Evolutionary conservation across 2,113 vertebrate species (phyloP), one percentile per base, ranked within the genome.

Genomic region (Fregata magnificens): DNA sequence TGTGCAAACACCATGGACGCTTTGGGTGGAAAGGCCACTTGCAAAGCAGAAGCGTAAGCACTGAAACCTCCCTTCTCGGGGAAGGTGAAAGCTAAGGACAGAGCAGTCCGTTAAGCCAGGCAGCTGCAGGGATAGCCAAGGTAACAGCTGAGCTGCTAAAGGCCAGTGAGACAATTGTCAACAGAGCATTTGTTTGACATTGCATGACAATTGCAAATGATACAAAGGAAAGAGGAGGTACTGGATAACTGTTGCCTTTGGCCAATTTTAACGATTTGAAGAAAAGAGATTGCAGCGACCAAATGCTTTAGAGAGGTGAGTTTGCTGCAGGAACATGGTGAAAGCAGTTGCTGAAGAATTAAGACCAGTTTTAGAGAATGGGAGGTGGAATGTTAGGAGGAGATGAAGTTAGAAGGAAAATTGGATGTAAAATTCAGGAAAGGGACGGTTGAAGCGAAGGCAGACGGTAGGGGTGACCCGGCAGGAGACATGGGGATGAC

Each of bases 401-500:
- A 85, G 53, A 82, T 79, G 81, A 82, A 92, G 92, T 90, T 70
- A 70, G 82, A 85, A 95, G 71, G 85, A 90, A 94, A 95, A 96
- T 25, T 45, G 93, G 67, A 87, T 88, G 76, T 55, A n/a, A 90
- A 90, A 94, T 74, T 93, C 59, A 52, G 93, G 50, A 16, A 83
- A 92, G 93, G 93, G 88, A 96, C 1, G 17, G 67, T 45, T 53
- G 78, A 96, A 96, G 82, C 0, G 22, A 96, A 96, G 92, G 96
- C 58, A 82, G 85, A 14, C 74, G 0, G 96, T 22, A 36, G 74
- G 96, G 82, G 52, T 71, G 36, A 76, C 70, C 70, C 1, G 2
- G 96, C 96, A 93, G 96, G 96, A 95, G 90, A 79, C 10, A 3
- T 32, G 67, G 96, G 90, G 66, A 97, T 97, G 96, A 97, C 96